These are phyloP conservation scores for Drepana falcataria DNA, from an alignment of 2,888 invertebrate genomes.

Conservation along the genomic window DNA sequence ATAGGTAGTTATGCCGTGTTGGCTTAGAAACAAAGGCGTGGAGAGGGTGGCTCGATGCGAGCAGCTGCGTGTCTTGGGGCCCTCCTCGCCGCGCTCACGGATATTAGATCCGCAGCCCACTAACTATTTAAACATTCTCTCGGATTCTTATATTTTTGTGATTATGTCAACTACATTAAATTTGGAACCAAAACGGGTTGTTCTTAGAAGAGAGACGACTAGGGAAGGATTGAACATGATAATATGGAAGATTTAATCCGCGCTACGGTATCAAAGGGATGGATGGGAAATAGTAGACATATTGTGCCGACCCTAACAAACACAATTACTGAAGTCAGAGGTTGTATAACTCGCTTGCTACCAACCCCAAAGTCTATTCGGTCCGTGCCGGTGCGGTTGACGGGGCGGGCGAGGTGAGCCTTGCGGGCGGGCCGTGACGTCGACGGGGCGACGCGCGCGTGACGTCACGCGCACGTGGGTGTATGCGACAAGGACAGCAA, in stretches of 20 bases:
- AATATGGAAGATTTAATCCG: no score
- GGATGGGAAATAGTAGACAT: no score
- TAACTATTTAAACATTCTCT: no score
- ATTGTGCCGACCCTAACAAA: not conserved
- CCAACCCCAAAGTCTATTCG: conserved; percentile 17
- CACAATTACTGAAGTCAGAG: not conserved
- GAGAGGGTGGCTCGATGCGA: conserved; percentile 32
- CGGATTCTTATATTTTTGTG: no score
- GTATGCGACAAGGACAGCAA: conserved; percentile 51
- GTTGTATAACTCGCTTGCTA: not conserved
- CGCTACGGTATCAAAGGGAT: no score
- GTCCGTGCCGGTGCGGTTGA: conserved; percentile 15
- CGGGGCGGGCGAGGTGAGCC: conserved; percentile 13
- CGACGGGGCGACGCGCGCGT: conserved; percentile 43
- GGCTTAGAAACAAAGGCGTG: conserved; percentile 39
- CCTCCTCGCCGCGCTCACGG: conserved; percentile 40
- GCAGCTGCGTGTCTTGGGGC: conserved; percentile 44
- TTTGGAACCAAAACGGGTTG: no score
- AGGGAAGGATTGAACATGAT: no score
- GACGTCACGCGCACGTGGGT: conserved; percentile 72
- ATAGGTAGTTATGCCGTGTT: not conserved
- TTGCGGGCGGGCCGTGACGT: conserved; percentile 56
- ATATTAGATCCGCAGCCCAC: conserved; percentile 12
- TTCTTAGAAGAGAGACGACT: no score
- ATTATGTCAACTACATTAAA: no score